Evolutionary conservation across 2,888 invertebrate species (phyloP), one percentile per base, ranked within the genome.

Genomic region (Drosophila subsilvestris): DNA sequence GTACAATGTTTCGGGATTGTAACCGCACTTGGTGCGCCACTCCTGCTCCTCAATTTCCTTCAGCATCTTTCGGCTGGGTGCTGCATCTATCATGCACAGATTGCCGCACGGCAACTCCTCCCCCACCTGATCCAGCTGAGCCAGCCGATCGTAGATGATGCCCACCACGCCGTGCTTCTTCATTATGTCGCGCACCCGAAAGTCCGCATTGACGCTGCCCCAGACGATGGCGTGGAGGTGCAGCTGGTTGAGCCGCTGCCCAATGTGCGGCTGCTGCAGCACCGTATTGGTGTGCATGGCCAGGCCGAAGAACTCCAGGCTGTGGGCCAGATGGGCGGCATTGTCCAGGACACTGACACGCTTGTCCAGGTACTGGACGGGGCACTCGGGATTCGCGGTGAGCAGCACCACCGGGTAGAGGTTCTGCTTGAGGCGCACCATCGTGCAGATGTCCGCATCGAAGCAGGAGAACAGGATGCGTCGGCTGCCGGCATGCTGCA

Each of bases 351-450:
- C 94, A 79, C 94, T 94, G 75, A 97, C 96, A 27, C 98, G 90
- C 0, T 95, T 95, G 92, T 98, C 98, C 48, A 94, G 94, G 90
- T 97, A 98, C 29, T 95, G 94, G 12, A 95, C 94, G 90, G 97
- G 98, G 68, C 89, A 92, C 0, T 89, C 86, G 0, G 95, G 95
- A 6, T 94, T 92, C 0, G 95, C 95, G 22, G 98, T 97, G 67
- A 99, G 93, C 91, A 99, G 97, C 93, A 98, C 94, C 3, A 98
- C 97, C 0, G 99, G 99, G 92, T 98, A 99, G 85, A 95, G 96
- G 92, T 98, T 99, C 93, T 99, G 99, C 89, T 99, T 99, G 79
- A 96, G 92, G 27, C 97, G 94, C 66, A 98, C 93, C 97, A 98
- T 96, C 1, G 96, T 94, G 90, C 98, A 99, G 76, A 98, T 96